Base-by-base conservation (phyloP, 2,113 vertebrate genomes). In the Calypte anna region DNA sequence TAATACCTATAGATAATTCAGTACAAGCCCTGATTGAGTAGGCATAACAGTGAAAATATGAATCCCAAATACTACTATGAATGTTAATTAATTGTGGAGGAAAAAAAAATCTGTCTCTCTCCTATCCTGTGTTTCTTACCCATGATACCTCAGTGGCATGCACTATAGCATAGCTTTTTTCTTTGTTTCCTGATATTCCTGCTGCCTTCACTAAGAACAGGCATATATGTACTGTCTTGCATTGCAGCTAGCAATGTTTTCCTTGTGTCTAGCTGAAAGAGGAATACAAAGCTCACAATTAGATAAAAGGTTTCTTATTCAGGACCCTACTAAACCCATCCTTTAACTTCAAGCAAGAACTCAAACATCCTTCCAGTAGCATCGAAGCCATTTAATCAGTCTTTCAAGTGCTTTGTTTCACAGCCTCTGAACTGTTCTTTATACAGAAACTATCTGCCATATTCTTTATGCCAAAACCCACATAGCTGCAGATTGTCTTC, bases 371-470 rank as follows among this genome's bases (percentile, higher is more conserved):
- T 61, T 79, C 73, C 23, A 40, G 15, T 16, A 74, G 15, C 1
- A 1, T 50, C 31, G 59, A 70, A 72, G 20, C 4, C 11, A 75
- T 57, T 53, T n/a, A 44, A 38, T 69, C 9, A 5, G 12, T 51
- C 7, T 48, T 54, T 12, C 10, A 9, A 62, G 21, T 30, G 11
- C 22, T 91, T 88, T 13, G 9, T 76, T 92, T 92, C 38, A 74
- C 43, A 43, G 8, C 12, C 15, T 86, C 38, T 54, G 22, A 13
- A 81, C 2, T 50, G 6, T 1, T 63, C 51, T 88, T 64, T 53
- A 28, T 62, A 77, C 1, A 46, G 23, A 31, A 30, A 21, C 4
- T 1, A 0, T 9, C 9, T 10, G 3, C 51, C 50, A 18, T 10
- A 55, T 8, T 7, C 15, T 57, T 64, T 50, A 73, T 21, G 61